These are phyloP conservation scores for Stomatorhinus walkeri DNA, from an alignment of 2,797 vertebrate species.

Conservation along the genomic window DNA sequence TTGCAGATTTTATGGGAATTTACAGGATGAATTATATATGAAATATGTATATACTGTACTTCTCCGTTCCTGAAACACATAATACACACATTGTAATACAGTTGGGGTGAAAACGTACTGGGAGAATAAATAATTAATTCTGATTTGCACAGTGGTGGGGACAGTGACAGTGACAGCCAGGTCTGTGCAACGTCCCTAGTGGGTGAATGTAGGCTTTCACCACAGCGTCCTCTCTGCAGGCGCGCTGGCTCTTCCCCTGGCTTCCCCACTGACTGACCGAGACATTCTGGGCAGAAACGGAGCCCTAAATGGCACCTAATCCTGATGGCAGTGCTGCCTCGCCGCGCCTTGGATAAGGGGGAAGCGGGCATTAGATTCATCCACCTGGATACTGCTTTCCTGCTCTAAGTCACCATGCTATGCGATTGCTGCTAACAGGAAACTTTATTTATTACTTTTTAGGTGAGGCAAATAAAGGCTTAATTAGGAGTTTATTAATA, in stretches of 20 bases:
- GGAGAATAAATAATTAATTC: neutral
- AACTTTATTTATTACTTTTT: neutral
- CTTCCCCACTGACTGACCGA: neutral
- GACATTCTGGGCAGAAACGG: neutral
- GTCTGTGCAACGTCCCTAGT: neutral
- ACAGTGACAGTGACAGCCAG: neutral
- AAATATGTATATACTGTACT: neutral
- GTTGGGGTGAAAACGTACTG: neutral
- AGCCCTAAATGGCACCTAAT: neutral
- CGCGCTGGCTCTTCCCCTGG: neutral
- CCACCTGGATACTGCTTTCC: neutral
- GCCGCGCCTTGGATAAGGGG: neutral
- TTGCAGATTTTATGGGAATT: neutral
- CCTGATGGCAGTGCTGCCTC: neutral
- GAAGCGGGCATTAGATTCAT: neutral
- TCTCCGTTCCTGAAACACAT: neutral
- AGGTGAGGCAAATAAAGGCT: neutral
- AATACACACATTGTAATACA: neutral
- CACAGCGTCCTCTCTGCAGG: neutral
- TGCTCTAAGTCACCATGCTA: neutral
- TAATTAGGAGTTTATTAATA: slow-evolving; percentile 12
- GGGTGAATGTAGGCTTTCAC: neutral
- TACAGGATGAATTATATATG: neutral
- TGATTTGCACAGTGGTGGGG: neutral
- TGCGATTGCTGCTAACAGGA: neutral